Conservation (phyloP, 2,888 invertebrate species). For the Oligia latruncula region DNA sequence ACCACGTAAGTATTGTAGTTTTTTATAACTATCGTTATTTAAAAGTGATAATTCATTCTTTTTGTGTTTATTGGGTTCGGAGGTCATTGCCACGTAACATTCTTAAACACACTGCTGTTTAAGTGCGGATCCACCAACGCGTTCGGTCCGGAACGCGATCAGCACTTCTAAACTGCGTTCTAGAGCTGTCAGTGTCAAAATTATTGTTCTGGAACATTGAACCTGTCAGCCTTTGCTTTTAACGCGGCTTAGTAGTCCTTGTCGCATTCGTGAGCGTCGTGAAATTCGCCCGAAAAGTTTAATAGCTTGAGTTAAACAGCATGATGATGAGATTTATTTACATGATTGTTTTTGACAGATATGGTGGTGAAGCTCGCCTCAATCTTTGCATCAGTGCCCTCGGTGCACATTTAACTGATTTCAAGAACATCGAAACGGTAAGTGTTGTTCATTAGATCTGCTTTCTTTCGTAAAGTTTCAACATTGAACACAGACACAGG, state of each 20-base stretch:
- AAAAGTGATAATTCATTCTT: not conserved
- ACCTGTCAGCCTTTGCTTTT: too few relatives aligned
- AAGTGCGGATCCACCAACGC: not conserved
- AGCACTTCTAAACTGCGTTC: not conserved
- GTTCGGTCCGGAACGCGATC: not conserved
- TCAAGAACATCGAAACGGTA: slow-evolving; percentile 74
- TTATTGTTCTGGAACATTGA: not conserved
- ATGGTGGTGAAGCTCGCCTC: slow-evolving; percentile 82
- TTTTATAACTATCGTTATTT: not conserved
- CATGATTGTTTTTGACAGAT: slow-evolving; percentile 70
- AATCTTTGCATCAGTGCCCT: slow-evolving; percentile 75
- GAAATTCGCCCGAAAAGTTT: not conserved
- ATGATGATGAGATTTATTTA: not conserved
- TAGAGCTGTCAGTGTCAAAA: not conserved
- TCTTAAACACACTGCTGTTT: not conserved
- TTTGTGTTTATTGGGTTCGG: not conserved
- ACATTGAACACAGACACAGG: not conserved
- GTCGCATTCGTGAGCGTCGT: not conserved
- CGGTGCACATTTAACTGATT: slow-evolving; percentile 77
- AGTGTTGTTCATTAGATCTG: slow-evolving; percentile 10
- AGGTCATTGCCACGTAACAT: not conserved
- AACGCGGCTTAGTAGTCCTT: not conserved
- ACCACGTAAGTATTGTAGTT: slow-evolving; percentile 71
- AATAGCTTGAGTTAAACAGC: not conserved
- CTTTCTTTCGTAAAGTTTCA: not conserved